Evolutionary conservation across 2,113 vertebrate genomes (phyloP).

Genomic region (Guaruba guarouba): DNA sequence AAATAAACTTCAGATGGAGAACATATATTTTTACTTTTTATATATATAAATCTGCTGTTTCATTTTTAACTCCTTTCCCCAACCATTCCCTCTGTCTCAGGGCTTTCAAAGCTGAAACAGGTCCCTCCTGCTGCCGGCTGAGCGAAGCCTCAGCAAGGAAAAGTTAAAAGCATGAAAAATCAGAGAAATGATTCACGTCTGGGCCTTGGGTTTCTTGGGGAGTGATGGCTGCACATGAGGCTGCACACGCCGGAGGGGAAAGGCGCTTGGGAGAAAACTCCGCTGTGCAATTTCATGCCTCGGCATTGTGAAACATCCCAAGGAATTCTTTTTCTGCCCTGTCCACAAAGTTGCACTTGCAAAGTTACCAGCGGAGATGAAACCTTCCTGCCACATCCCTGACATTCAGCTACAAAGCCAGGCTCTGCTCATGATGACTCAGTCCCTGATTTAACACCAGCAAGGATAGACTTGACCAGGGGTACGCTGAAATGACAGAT

Average conservation of each 20-base stretch:
- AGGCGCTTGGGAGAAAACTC: conserved; percentile 25
- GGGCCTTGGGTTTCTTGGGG: conserved; percentile 27
- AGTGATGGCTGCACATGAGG: neutral
- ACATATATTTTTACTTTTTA: conserved; percentile 68
- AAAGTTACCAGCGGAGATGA: neutral
- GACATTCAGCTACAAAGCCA: neutral
- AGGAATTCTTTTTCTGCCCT: neutral
- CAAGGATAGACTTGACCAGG: neutral
- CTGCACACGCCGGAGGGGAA: neutral
- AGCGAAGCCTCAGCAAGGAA: neutral
- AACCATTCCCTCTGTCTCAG: neutral
- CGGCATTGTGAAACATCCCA: neutral
- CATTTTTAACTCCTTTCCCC: conserved; percentile 63
- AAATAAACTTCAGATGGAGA: conserved; percentile 88
- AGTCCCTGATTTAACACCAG: neutral
- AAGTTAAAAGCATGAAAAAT: conserved; percentile 43
- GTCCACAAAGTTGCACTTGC: neutral
- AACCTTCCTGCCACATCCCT: neutral
- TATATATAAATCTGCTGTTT: conserved; percentile 58
- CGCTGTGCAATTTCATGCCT: conserved; percentile 40
- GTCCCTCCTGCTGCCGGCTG: neutral
- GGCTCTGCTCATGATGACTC: neutral
- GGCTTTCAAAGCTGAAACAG: conserved; percentile 12
- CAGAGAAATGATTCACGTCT: conserved; percentile 13
- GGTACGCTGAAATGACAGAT: neutral